These are phyloP conservation scores for Apodemia mormo DNA, from an alignment of 2,888 invertebrate species.

Conservation along the genomic window DNA sequence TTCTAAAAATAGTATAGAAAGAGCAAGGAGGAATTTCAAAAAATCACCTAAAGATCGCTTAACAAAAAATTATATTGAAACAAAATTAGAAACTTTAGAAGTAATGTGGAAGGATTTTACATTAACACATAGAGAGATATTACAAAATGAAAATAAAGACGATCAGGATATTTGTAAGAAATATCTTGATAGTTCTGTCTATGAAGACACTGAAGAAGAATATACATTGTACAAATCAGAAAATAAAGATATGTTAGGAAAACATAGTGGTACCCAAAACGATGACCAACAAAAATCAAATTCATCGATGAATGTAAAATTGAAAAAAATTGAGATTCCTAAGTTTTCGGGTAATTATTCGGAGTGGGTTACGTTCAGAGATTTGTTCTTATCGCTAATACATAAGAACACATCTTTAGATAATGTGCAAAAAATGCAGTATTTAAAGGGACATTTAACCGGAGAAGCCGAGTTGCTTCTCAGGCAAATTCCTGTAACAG, in stretches of 20 bases:
- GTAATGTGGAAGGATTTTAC: slow-evolving; percentile 1
- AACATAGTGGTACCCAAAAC: neutral
- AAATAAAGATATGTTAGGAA: neutral
- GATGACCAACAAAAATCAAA: neutral
- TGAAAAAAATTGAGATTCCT: neutral
- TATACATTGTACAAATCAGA: slow-evolving; percentile 9
- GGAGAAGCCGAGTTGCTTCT: slow-evolving; percentile 40
- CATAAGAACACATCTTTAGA: slow-evolving; percentile 8
- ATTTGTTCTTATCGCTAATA: neutral
- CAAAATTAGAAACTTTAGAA: slow-evolving; percentile 2
- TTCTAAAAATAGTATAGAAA: slow-evolving; percentile 29
- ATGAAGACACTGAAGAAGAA: no score
- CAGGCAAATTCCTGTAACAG: slow-evolving; percentile 30
- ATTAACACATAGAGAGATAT: slow-evolving; percentile 8
- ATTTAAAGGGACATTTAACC: slow-evolving; percentile 26
- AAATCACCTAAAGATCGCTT: slow-evolving; percentile 3
- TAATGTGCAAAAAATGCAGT: no score
- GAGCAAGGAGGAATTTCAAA: neutral
- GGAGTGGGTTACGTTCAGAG: neutral
- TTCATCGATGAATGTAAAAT: slow-evolving; percentile 23
- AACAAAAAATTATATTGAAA: neutral
- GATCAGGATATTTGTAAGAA: no score
- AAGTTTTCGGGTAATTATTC: slow-evolving; percentile 2
- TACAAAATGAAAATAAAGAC: neutral
- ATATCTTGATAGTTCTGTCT: no score